These are phyloP conservation scores for Sminthurides bifidus DNA, from an alignment of 1,140 invertebrate genomes.

Conservation along the genomic window DNA sequence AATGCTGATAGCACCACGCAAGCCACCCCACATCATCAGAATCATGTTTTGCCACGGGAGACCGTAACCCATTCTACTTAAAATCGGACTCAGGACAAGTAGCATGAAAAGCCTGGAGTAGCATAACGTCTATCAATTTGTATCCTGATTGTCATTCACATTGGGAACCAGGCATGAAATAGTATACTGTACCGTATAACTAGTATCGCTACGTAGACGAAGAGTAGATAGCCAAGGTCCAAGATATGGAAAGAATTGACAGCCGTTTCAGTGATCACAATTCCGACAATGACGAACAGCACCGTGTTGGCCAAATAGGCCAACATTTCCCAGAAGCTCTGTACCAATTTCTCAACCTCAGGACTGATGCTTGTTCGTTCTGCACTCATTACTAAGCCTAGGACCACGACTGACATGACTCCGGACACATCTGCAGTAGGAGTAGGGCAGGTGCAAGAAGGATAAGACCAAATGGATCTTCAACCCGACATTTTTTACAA, in stretches of 20 bases:
- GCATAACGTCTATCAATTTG: background rate
- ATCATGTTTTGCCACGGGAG: conserved; percentile 36
- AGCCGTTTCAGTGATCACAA: conserved; percentile 37
- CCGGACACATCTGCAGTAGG: conserved; percentile 38
- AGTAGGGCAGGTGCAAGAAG: no score
- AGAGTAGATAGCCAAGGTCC: conserved; percentile 37
- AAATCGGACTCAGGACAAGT: conserved; percentile 36
- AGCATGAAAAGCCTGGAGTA: conserved; percentile 34
- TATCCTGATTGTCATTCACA: background rate
- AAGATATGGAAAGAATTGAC: conserved; percentile 27
- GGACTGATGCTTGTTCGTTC: conserved; percentile 40
- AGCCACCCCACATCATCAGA: conserved; percentile 30
- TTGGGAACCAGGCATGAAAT: background rate
- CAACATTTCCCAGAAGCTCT: conserved; percentile 42
- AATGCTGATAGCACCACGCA: conserved; percentile 37
- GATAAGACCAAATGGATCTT: background rate
- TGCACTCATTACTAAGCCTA: conserved; percentile 37
- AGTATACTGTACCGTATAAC: conserved; percentile 35
- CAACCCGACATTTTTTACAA: background rate
- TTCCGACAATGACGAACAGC: conserved; percentile 41
- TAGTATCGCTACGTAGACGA: conserved; percentile 37
- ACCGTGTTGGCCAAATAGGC: conserved; percentile 41
- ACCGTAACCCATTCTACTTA: conserved; percentile 39
- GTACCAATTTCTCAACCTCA: conserved; percentile 39
- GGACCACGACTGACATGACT: conserved; percentile 39